Conservation (phyloP, 2,797 vertebrate genomes). For the Microctenopoma steveboyesi region DNA sequence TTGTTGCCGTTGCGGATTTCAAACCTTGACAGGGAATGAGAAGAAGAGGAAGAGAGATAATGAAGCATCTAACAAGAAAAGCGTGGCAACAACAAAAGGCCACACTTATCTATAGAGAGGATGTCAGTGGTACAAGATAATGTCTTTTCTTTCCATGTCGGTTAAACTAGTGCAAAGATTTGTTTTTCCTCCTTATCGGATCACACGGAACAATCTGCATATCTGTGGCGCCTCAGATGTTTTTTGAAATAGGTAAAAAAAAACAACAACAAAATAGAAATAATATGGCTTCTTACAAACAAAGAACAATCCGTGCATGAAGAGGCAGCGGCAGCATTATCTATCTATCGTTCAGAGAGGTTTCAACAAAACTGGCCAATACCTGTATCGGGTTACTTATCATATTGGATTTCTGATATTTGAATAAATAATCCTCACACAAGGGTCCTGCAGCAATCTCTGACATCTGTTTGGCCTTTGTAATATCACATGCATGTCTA, state of each 20-base stretch:
- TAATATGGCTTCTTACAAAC: constrained; percentile 5
- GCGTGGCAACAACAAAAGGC: constrained; percentile 6
- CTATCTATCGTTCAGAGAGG: not conserved
- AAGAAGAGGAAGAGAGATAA: constrained; percentile 33
- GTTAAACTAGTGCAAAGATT: constrained; percentile 41
- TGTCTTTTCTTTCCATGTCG: constrained; percentile 47
- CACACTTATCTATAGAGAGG: constrained; percentile 31
- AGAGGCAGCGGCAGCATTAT: not conserved
- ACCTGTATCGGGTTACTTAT: not conserved
- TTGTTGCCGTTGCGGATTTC: constrained; percentile 93
- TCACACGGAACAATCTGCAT: constrained; percentile 35
- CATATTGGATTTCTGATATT: not conserved
- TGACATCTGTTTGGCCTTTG: not conserved
- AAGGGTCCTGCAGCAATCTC: not conserved
- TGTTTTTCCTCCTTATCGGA: constrained; percentile 25
- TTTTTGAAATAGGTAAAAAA: constrained; percentile 24
- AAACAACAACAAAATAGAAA: constrained; percentile 13
- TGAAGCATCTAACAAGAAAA: constrained; percentile 32
- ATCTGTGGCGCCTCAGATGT: constrained; percentile 29
- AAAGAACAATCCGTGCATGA: constrained; percentile 3
- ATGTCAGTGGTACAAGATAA: constrained; percentile 34
- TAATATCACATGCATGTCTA: not conserved
- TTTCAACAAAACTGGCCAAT: not conserved
- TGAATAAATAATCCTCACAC: not conserved
- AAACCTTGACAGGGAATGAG: constrained; percentile 82